Conservation (phyloP, 1,140 invertebrate genomes). For the Steinernema feltiae region DNA sequence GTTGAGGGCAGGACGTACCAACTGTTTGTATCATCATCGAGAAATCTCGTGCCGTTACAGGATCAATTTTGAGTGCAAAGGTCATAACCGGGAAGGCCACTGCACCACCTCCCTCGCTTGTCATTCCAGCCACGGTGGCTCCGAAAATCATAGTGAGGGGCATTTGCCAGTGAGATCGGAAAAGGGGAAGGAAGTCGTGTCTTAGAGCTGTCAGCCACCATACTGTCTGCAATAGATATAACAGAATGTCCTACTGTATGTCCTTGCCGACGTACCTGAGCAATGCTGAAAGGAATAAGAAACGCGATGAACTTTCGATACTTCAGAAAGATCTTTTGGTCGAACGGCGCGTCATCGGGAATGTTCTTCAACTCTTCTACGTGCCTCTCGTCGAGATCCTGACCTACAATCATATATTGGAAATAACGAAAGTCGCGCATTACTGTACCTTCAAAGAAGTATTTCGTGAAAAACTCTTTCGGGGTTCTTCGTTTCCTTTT, state of each 20-base stretch:
- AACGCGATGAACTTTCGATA: constrained; percentile 42
- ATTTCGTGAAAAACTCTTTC: constrained; percentile 36
- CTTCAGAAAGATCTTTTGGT: constrained; percentile 37
- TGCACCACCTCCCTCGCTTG: constrained; percentile 42
- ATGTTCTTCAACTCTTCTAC: constrained; percentile 24
- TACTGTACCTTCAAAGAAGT: constrained; percentile 39
- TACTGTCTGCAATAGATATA: constrained; percentile 17
- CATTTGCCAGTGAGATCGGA: constrained; percentile 27
- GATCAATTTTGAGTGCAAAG: constrained; percentile 41
- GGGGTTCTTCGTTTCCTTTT: constrained; percentile 20
- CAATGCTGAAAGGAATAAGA: constrained; percentile 43
- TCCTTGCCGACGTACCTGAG: constrained; percentile 30
- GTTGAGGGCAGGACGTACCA: constrained; percentile 24
- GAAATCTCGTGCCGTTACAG: constrained; percentile 51
- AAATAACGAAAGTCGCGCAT: background rate
- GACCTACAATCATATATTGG: constrained; percentile 25
- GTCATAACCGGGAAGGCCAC: constrained; percentile 56
- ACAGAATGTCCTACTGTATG: background rate
- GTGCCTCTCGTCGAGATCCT: constrained; percentile 36
- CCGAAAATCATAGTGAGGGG: constrained; percentile 29
- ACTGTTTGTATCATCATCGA: constrained; percentile 51
- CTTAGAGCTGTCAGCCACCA: constrained; percentile 22
- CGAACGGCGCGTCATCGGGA: constrained; percentile 31
- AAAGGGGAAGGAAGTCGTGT: constrained; percentile 23
- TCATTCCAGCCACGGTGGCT: constrained; percentile 24